These are phyloP conservation scores for Apotomis turbidana DNA, from an alignment of 2,888 invertebrate species.

Conservation along the genomic window DNA sequence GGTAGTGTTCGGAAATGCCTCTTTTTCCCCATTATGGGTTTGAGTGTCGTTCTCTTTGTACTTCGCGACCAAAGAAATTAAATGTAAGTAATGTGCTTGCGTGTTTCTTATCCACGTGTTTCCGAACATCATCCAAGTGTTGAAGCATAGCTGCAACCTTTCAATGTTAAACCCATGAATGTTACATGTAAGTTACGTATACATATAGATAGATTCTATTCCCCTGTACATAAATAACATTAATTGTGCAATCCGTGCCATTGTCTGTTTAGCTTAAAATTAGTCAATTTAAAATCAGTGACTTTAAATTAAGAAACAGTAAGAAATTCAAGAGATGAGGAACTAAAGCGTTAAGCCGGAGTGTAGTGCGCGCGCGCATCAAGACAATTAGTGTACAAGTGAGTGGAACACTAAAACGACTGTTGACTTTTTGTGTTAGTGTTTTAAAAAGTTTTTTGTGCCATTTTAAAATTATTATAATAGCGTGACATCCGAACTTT, in stretches of 20 bases:
- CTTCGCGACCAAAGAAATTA: slow-evolving; percentile 34
- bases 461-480: slow-evolving; percentile 81
- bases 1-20: slow-evolving; percentile 31
- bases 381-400: slow-evolving; percentile 63
- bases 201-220: slow-evolving; percentile 67
- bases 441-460: slow-evolving; percentile 83
- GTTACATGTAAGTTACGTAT: slow-evolving; percentile 60
- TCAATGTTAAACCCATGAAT: slow-evolving; percentile 60
- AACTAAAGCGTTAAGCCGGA: slow-evolving; percentile 51
- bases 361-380: slow-evolving; percentile 55
- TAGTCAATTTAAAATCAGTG: slow-evolving; percentile 77
- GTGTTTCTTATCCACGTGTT: slow-evolving; percentile 19
- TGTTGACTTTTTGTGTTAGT: slow-evolving; percentile 82
- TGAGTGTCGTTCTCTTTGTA: slow-evolving; percentile 25
- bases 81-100: slow-evolving; percentile 24
- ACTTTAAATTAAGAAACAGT: slow-evolving; percentile 45
- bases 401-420: slow-evolving; percentile 71
- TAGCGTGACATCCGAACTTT: slow-evolving; percentile 84
- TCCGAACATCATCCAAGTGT: slow-evolving; percentile 45
- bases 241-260: slow-evolving; percentile 83
- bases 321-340: slow-evolving; percentile 43
- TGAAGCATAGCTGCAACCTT: slow-evolving; percentile 65
- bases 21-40: slow-evolving; percentile 1
- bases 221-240: slow-evolving; percentile 76
- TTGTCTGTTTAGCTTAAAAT: slow-evolving; percentile 80